These are phyloP conservation scores for Cotesia congregata DNA, from an alignment of 2,888 invertebrate genomes.

Conservation along the genomic window DNA sequence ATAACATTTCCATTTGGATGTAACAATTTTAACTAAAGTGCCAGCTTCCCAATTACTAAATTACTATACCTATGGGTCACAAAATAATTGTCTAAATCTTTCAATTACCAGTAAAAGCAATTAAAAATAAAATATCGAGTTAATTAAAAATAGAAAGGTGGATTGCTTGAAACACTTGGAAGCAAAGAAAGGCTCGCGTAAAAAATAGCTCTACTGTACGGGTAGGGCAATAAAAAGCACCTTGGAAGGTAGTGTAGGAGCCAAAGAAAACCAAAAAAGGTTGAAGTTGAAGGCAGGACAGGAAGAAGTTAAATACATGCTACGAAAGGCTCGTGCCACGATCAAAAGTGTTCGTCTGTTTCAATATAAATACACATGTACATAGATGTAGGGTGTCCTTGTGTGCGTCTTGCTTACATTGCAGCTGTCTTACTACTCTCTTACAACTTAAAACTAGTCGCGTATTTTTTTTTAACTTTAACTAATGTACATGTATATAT, in stretches of 20 bases:
- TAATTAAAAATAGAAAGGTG: neutral
- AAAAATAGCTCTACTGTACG: neutral
- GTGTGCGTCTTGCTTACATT: conserved; percentile 45
- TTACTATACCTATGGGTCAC: no score
- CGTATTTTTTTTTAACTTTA: neutral
- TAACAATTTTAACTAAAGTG: no score
- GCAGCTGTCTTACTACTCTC: conserved; percentile 48
- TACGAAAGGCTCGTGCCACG: conserved; percentile 66
- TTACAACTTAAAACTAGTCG: neutral
- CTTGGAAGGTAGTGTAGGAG: conserved; percentile 24
- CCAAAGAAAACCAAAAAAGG: neutral
- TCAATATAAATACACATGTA: conserved; percentile 35
- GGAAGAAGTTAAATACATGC: conserved; percentile 60
- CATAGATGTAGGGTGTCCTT: conserved; percentile 26
- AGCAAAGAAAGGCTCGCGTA: neutral
- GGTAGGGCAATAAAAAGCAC: conserved; percentile 17
- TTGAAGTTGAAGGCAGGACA: conserved; percentile 31
- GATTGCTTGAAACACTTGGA: neutral
- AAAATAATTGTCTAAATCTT: neutral
- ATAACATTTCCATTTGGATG: no score
- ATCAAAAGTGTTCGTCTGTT: conserved; percentile 41
- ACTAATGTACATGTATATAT: neutral
- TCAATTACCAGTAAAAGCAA: neutral
- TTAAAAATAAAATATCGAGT: neutral
- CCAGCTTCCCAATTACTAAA: no score